Percentiles rank a stretch among this genome's conserved stretches.
phyloP scores from a whole-genome alignment of 2,888 invertebrate species.

The Camponotus fellah region DNA sequence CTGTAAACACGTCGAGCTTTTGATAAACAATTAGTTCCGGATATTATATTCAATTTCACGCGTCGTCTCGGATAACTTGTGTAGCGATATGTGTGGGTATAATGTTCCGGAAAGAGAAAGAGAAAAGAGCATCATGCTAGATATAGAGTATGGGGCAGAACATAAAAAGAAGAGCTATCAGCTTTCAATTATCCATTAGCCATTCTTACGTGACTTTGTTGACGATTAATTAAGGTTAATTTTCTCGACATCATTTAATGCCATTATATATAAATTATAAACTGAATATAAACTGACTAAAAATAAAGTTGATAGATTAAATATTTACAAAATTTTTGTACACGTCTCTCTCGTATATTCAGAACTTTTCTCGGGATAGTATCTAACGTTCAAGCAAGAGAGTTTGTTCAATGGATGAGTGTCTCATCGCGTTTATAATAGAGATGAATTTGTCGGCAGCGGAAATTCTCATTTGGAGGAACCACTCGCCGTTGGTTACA shows the following conservation, averaged over 20 bases:
- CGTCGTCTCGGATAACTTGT: not conserved
- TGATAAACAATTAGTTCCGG: slow-evolving; percentile 38
- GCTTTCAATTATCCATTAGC: not conserved
- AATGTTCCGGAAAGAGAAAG: not conserved
- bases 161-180: not conserved
- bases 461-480: slow-evolving; percentile 52
- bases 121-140: not conserved
- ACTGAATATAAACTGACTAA: not conserved
- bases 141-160: not conserved
- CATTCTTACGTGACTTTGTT: not conserved
- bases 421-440: not conserved
- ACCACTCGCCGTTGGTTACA: slow-evolving; percentile 39
- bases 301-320: slow-evolving; percentile 14
- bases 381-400: not conserved
- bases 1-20: slow-evolving; percentile 67
- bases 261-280: not conserved
- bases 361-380: not conserved
- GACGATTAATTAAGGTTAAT: not conserved
- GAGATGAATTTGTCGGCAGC: slow-evolving; percentile 23
- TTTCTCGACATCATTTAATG: not conserved
- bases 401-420: not conserved
- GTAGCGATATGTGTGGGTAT: slow-evolving; percentile 4
- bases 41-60: slow-evolving; percentile 34
- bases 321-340: not conserved
- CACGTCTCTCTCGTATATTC: not conserved